A percentile compares a stretch with the other conserved stretches of the same genome.
Evolutionary conservation across 2,797 vertebrate genomes (phyloP).

Genomic region (Sphenodon punctatus): DNA sequence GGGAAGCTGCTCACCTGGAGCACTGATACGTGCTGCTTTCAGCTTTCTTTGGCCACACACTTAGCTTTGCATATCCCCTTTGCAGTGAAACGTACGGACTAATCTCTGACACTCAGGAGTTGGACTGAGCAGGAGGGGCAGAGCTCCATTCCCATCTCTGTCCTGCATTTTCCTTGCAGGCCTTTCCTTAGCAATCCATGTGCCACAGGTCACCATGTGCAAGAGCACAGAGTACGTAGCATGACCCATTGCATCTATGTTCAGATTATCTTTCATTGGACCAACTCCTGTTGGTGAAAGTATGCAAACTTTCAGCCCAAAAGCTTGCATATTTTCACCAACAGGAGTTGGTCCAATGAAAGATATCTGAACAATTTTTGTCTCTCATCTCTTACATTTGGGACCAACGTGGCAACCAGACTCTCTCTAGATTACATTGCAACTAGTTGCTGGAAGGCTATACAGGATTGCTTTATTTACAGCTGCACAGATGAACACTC

Average conservation of each 20-base stretch:
- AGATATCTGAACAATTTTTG: too few species aligned
- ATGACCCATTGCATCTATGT: too few species aligned
- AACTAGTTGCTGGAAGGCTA: neutral
- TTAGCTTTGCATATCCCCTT: neutral
- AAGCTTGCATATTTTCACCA: too few species aligned
- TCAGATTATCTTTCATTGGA: too few species aligned
- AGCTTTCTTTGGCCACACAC: too few species aligned
- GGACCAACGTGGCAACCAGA: too few species aligned
- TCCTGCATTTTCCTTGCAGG: neutral
- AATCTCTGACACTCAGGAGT: neutral
- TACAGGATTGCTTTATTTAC: fast-evolving
- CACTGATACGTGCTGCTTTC: neutral
- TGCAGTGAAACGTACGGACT: neutral
- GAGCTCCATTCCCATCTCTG: neutral
- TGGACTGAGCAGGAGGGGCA: neutral
- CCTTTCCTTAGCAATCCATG: neutral
- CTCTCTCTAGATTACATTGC: too few species aligned
- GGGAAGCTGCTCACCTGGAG: too few species aligned
- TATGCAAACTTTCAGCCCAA: too few species aligned
- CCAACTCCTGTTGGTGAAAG: too few species aligned
- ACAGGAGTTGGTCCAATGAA: too few species aligned
- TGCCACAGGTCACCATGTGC: neutral
- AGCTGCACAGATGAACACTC: neutral
- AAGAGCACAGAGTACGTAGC: neutral
- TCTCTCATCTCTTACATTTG: too few species aligned